Percentiles rank a stretch among this genome's conserved stretches.
phyloP scores from a whole-genome alignment of 2,888 invertebrate species.

The Linnaemya vulpina region DNA sequence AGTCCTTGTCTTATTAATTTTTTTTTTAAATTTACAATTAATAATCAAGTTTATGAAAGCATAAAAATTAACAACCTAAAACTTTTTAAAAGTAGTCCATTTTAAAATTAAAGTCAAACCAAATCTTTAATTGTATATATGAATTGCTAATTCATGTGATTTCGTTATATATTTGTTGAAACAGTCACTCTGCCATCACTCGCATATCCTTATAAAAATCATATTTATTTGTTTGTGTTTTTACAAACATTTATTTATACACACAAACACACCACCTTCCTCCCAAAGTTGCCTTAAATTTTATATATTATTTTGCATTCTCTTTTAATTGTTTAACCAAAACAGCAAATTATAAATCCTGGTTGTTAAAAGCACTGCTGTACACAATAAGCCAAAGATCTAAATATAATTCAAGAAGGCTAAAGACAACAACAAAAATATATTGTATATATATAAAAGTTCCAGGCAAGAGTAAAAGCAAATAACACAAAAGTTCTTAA shows the following conservation, averaged over 20 bases:
- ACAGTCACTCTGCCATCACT: no score
- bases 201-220: no score
- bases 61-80: no score
- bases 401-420: conserved; percentile 51
- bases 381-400: conserved; percentile 37
- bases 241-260: not conserved
- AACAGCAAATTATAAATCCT: conserved; percentile 43
- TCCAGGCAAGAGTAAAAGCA: conserved; percentile 29
- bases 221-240: no score
- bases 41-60: no score
- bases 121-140: no score
- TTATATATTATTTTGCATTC: conserved; percentile 3
- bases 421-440: conserved; percentile 24
- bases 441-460: conserved; percentile 24
- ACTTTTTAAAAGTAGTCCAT: no score
- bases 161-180: no score
- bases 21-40: no score
- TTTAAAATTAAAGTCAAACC: no score
- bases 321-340: conserved; percentile 30
- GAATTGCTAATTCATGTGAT: no score
- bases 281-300: not conserved
- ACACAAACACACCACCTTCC: not conserved
- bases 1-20: no score
- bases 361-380: conserved; percentile 3
- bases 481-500: conserved; percentile 41